Conservation (phyloP, 2,888 invertebrate genomes). For the Leptura quadrifasciata region DNA sequence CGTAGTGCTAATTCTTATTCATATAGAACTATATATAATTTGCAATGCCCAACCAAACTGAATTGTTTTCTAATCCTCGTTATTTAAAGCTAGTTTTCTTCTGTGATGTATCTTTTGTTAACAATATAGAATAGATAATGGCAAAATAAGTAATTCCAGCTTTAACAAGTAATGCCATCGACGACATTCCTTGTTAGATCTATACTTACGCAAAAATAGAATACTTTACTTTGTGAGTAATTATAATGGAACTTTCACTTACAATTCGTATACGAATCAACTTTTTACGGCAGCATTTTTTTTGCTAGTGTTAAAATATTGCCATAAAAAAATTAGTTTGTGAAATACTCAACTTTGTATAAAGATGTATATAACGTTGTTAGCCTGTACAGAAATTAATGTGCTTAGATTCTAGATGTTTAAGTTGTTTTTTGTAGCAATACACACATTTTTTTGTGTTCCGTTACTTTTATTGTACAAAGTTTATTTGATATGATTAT, state of each 20-base stretch:
- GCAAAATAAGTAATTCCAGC: conserved; percentile 30
- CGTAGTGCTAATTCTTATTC: not conserved
- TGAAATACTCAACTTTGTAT: conserved; percentile 36
- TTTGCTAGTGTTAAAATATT: conserved; percentile 26
- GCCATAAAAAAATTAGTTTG: conserved; percentile 19
- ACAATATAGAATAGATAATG: conserved; percentile 29
- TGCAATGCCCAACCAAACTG: not conserved
- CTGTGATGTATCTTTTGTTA: conserved; percentile 35
- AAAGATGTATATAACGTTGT: conserved; percentile 35
- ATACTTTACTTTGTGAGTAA: conserved; percentile 15
- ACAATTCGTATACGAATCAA: conserved; percentile 27
- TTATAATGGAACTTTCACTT: conserved; percentile 22
- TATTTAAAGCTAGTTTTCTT: conserved; percentile 25
- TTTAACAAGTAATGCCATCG: conserved; percentile 2
- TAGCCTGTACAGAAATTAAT: conserved; percentile 41
- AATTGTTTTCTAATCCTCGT: not conserved
- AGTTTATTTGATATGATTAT: conserved; percentile 52
- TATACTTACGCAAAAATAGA: not conserved
- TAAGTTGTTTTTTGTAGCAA: conserved; percentile 39
- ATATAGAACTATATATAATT: not conserved
- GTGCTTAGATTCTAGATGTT: conserved; percentile 38
- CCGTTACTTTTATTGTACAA: conserved; percentile 55
- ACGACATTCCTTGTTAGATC: conserved; percentile 17
- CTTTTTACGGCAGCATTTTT: conserved; percentile 29
- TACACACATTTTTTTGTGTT: conserved; percentile 48